Evolutionary conservation across 2,888 invertebrate species (phyloP).

Genomic region (Cataglyphis altisquamis): DNA sequence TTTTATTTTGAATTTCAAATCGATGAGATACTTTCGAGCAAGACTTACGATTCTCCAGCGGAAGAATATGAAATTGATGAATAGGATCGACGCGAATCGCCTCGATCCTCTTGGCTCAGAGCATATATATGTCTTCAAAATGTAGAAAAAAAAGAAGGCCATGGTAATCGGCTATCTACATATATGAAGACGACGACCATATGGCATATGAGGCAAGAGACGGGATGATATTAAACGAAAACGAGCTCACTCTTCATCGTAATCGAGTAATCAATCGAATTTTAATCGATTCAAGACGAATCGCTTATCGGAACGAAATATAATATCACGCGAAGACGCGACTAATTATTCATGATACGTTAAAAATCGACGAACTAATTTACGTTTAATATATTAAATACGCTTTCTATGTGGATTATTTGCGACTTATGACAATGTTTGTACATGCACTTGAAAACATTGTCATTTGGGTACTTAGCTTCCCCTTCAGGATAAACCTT

Average conservation of each 20-base stretch:
- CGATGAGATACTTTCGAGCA: neutral
- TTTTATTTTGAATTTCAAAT: neutral
- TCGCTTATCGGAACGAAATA: too few relatives aligned
- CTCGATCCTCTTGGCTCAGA: neutral
- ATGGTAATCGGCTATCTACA: neutral
- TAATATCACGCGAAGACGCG: too few relatives aligned
- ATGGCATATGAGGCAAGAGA: neutral
- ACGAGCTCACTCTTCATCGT: neutral
- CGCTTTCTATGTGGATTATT: too few relatives aligned
- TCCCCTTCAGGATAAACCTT: too few relatives aligned
- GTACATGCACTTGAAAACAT: too few relatives aligned
- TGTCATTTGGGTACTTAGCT: too few relatives aligned
- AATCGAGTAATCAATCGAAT: too few relatives aligned
- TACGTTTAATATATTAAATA: too few relatives aligned
- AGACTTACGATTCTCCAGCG: neutral
- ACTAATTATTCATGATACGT: too few relatives aligned
- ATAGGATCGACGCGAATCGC: neutral
- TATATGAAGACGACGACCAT: neutral
- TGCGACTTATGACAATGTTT: too few relatives aligned
- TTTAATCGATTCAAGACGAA: too few relatives aligned
- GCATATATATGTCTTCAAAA: neutral
- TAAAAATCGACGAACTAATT: too few relatives aligned
- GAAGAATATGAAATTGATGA: neutral
- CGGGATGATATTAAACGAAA: neutral
- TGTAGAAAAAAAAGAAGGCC: neutral